These are phyloP conservation scores for Tenrec ecaudatus DNA, from an alignment of 2,113 vertebrate genomes.

Conservation along the genomic window DNA sequence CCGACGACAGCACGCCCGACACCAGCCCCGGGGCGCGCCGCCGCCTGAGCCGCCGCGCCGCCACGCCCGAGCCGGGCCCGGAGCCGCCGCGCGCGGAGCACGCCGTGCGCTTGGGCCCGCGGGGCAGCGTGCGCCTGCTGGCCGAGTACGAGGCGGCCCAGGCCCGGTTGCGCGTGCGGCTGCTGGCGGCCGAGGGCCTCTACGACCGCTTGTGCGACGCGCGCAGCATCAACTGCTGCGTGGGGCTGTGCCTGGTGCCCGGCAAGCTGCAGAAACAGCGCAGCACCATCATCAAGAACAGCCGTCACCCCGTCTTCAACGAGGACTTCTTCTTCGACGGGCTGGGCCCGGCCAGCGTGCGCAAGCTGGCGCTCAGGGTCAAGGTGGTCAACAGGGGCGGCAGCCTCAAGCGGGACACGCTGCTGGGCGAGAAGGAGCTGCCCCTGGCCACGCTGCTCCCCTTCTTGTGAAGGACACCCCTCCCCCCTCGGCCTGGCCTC, in stretches of 20 bases:
- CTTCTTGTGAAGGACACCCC: constrained; percentile 74
- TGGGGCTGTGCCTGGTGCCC: constrained; percentile 94
- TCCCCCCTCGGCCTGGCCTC: too few species aligned
- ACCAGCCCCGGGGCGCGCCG: constrained; percentile 93
- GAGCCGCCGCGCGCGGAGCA: constrained; percentile 86
- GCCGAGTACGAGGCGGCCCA: constrained; percentile 93
- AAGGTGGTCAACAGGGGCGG: constrained; percentile 99
- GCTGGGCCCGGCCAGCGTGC: constrained; percentile 90
- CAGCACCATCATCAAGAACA: constrained; percentile 98
- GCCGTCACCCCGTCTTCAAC: constrained; percentile 96
- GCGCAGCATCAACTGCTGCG: constrained; percentile 97
- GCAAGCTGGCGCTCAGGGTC: constrained; percentile 94
- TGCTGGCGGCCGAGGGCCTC: constrained; percentile 93
- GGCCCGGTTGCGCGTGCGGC: constrained; percentile 92
- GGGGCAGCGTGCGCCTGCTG: constrained; percentile 91
- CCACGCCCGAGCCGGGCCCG: constrained; percentile 60
- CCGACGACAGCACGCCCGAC: constrained; percentile 95
- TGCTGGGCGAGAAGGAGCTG: constrained; percentile 96
- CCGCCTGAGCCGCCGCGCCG: constrained; percentile 86
- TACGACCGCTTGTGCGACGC: constrained; percentile 92
- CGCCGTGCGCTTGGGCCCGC: constrained; percentile 90
- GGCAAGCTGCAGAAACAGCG: constrained; percentile 98
- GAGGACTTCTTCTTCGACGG: constrained; percentile 99
- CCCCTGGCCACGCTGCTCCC: constrained; percentile 91
- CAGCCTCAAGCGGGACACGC: constrained; percentile 95